Evolutionary conservation across 2,797 vertebrate species (phyloP), one percentile per base, ranked within the genome.

Genomic region (Hippopotamyrus pictus): DNA sequence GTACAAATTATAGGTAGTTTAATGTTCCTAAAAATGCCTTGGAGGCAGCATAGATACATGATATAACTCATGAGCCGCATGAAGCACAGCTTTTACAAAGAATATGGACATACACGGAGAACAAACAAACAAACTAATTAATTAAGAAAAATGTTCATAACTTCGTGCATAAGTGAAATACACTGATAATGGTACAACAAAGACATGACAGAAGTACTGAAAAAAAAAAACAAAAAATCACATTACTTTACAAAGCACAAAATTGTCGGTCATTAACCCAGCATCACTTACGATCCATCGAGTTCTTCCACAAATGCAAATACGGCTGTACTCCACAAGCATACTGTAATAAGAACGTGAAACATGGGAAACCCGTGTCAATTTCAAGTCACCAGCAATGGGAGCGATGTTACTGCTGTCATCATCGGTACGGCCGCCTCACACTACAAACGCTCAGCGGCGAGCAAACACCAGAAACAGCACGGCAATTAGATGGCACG

Each of bases 251-350:
- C 19, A 46, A 82, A 37, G 14, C 33, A 73, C 41, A 46, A 46
- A 82, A 46, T 2, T 44, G 19, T 82, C 76, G 17, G 76, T 46
- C 41, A 12, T 46, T 82, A 82, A 9, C 6, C 41, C 76, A 82
- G 90, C 88, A 91, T 92, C 92, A 95, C 96, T 96, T 94, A 97
- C 96, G 95, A 94, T 91, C 96, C 95, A 91, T 96, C 96, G 17
- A 97, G 94, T 79, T 97, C 96, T 85, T 96, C 95, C 33, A 97
- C 96, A 83, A 95, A 92, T 0, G 94, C 96, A 0, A 93, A 76
- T 85, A 93, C 94, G 41, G 92, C 90, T 11, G 94, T 94, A 87
- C 90, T 91, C 0, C 95, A 89, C 48, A 95, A 90, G 91, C 92
- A 91, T 22, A 91, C 93, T 93, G 92, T 11, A 84, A 84, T 0